Conservation (phyloP, 2,797 vertebrate genomes). For the Bufotes viridis region DNA sequence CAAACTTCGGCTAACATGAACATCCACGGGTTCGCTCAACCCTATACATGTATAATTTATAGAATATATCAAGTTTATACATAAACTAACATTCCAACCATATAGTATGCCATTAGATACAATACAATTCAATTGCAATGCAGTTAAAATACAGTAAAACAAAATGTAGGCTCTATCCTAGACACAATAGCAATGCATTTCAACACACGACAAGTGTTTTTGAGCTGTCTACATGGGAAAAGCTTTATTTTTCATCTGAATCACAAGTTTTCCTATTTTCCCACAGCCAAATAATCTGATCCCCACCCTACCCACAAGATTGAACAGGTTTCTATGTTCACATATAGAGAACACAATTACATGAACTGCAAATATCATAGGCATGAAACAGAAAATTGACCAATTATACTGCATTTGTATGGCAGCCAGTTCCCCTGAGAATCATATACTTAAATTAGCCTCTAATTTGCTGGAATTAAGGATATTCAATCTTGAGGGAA, state of each 20-base stretch:
- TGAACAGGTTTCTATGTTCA: conserved; percentile 16
- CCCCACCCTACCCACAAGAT: conserved; percentile 18
- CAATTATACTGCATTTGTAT: conserved; percentile 25
- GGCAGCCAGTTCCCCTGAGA: not conserved
- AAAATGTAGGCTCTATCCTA: not conserved
- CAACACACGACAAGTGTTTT: not conserved
- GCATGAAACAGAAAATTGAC: conserved; percentile 20
- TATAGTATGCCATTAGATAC: not conserved
- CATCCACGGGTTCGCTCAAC: too few species aligned
- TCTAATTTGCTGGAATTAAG: conserved; percentile 26
- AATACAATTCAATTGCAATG: too few species aligned
- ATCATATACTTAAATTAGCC: not conserved
- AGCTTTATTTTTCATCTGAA: not conserved
- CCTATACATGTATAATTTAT: not conserved
- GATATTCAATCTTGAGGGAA: conserved; percentile 7
- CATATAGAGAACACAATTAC: conserved; percentile 10
- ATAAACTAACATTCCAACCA: not conserved
- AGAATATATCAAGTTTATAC: not conserved
- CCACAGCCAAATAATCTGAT: conserved; percentile 15
- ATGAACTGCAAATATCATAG: conserved; percentile 16
- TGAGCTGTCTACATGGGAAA: not conserved
- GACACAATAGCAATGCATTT: not conserved
- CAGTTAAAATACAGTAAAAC: not conserved
- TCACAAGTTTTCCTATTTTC: conserved; percentile 21
- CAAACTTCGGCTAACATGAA: too few species aligned